phyloP scores from a whole-genome alignment of 2,113 vertebrate species.

The Nematolebias whitei region DNA sequence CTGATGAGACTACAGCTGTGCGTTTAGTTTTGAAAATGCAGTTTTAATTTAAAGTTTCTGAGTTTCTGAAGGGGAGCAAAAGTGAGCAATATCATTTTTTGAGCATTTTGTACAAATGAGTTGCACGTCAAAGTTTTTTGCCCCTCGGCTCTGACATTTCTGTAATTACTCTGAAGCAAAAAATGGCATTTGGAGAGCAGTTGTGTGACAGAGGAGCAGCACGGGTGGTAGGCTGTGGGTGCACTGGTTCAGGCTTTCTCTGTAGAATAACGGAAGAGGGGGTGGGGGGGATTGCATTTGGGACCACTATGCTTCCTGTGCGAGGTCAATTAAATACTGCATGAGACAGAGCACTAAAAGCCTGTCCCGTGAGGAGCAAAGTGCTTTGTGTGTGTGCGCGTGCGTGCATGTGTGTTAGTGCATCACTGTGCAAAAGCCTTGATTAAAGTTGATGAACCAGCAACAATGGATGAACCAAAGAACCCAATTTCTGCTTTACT shows the following conservation, averaged over 20 bases:
- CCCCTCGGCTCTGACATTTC: conserved; percentile 32
- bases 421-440: conserved; percentile 71
- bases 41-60: conserved; percentile 52
- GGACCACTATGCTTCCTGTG: conserved; percentile 82
- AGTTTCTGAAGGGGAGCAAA: conserved; percentile 8
- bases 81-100: conserved; percentile 1
- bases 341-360: conserved; percentile 86
- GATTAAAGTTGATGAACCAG: conserved; percentile 82
- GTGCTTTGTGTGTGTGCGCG: conserved; percentile 72
- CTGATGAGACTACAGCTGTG: background rate
- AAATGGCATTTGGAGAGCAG: conserved; percentile 58
- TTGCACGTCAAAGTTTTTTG: conserved; percentile 14
- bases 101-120: conserved; percentile 17
- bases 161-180: conserved; percentile 46
- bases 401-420: conserved; percentile 48
- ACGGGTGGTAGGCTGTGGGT: conserved; percentile 60
- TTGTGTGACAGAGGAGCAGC: conserved; percentile 48
- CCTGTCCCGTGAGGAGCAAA: conserved; percentile 77
- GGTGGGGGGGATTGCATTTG: conserved; percentile 74
- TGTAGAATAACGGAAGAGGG: conserved; percentile 58
- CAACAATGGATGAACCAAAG: conserved; percentile 62
- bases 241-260: conserved; percentile 56
- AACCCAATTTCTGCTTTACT: conserved; percentile 46
- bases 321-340: conserved; percentile 86
- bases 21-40: background rate